phyloP scores from a whole-genome alignment of 2,797 vertebrate species.

The Myoxocephalus aenaeus region DNA sequence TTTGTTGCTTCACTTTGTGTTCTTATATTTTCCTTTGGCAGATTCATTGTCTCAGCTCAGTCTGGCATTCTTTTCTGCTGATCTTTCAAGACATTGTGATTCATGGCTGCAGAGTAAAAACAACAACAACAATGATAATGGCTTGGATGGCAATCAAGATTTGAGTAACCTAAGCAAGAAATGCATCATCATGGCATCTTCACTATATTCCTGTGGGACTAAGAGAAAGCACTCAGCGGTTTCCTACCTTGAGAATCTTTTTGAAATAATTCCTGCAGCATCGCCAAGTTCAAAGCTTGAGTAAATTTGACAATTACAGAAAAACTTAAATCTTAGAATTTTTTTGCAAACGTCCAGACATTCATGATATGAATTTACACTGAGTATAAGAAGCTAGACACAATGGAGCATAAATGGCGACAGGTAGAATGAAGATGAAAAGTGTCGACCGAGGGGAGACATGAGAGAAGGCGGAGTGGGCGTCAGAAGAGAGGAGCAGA shows the following conservation, averaged over 20 bases:
- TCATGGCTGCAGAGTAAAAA: constrained; percentile 1
- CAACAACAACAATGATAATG: constrained; percentile 13
- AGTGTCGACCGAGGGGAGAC: constrained; percentile 44
- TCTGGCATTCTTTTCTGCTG: background rate
- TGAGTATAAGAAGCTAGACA: constrained; percentile 14
- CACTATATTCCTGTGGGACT: background rate
- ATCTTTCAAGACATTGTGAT: background rate
- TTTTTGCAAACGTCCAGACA: constrained; percentile 24
- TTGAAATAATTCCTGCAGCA: background rate
- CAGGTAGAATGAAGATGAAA: constrained; percentile 54
- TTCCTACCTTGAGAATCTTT: background rate
- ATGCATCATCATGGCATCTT: background rate
- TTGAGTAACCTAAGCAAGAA: constrained; percentile 11
- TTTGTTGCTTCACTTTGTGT: background rate
- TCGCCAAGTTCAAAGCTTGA: constrained; percentile 22
- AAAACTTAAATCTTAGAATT: background rate
- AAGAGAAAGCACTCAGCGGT: background rate
- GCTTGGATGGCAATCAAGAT: constrained; percentile 16
- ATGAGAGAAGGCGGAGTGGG: constrained; percentile 64
- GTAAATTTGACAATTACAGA: background rate
- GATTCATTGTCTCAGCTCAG: background rate
- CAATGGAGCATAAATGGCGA: constrained; percentile 33
- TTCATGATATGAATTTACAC: constrained; percentile 20
- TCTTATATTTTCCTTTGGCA: constrained; percentile 12
- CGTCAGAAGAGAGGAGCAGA: constrained; percentile 52